Percentiles rank a stretch among this genome's conserved stretches.
Conservation (phyloP, 2,888 invertebrate genomes). For the Odontothrips loti region DNA sequence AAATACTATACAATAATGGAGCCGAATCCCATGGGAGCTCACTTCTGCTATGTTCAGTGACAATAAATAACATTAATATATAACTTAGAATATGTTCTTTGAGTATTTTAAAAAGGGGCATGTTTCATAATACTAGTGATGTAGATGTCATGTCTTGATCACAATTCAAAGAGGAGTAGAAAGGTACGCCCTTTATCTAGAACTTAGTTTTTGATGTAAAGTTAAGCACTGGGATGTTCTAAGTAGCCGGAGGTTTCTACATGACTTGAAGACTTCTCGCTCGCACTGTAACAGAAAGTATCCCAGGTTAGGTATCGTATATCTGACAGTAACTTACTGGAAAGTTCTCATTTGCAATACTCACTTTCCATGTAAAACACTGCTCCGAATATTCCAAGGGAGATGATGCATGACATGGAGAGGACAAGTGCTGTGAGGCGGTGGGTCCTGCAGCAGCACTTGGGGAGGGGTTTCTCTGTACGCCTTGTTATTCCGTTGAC, state of each 20-base stretch:
- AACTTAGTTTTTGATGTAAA: slow-evolving; percentile 21
- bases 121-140: slow-evolving; percentile 25
- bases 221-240: slow-evolving; percentile 27
- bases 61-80: slow-evolving; percentile 23
- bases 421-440: slow-evolving; percentile 77
- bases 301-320: slow-evolving; percentile 28
- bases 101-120: slow-evolving; percentile 12
- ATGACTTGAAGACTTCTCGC: slow-evolving; percentile 48
- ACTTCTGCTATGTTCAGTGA: slow-evolving; percentile 2
- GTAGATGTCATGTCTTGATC: slow-evolving; percentile 26
- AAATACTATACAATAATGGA: neutral
- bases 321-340: neutral
- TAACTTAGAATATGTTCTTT: slow-evolving; percentile 24
- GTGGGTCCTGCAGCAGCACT: slow-evolving; percentile 68
- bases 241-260: neutral
- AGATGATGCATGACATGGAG: slow-evolving; percentile 76
- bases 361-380: slow-evolving; percentile 81
- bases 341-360: slow-evolving; percentile 45
- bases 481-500: slow-evolving; percentile 63
- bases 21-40: neutral
- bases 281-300: slow-evolving; percentile 51
- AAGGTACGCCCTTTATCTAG: slow-evolving; percentile 27
- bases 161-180: slow-evolving; percentile 5
- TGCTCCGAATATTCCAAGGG: slow-evolving; percentile 73
- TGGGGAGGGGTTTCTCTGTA: slow-evolving; percentile 56